Percentiles rank a stretch among this genome's conserved stretches.
Evolutionary conservation across 2,888 invertebrate species (phyloP).

Genomic region (Microplitis deprimator): DNA sequence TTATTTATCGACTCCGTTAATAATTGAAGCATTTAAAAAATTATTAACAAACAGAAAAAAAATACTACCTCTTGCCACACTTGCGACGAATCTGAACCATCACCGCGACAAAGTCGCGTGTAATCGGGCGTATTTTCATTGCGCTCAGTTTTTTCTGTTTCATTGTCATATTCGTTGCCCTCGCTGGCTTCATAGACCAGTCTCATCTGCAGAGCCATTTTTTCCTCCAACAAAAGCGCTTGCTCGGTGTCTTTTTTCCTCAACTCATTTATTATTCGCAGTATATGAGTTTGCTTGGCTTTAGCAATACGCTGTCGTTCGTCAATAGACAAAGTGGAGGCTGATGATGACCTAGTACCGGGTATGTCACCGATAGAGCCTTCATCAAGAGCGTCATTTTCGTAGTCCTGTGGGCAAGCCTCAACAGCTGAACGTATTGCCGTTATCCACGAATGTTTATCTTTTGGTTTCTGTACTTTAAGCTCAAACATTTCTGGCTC

Average conservation of each 20-base stretch:
- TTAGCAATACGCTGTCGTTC: constrained; percentile 84
- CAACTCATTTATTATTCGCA: constrained; percentile 88
- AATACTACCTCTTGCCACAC: constrained; percentile 85
- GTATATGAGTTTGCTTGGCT: constrained; percentile 84
- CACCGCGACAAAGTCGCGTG: constrained; percentile 81
- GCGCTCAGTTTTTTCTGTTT: constrained; percentile 58
- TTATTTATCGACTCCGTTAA: background rate
- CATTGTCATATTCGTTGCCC: constrained; percentile 65
- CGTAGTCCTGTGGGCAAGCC: constrained; percentile 87
- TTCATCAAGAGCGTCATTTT: constrained; percentile 74
- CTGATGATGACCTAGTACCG: constrained; percentile 63
- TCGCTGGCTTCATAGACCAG: constrained; percentile 79
- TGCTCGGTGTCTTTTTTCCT: constrained; percentile 91
- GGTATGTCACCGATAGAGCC: constrained; percentile 52
- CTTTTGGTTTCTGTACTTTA: constrained; percentile 88
- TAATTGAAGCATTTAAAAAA: constrained; percentile 5
- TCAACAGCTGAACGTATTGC: constrained; percentile 89
- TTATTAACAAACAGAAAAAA: background rate
- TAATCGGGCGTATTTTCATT: constrained; percentile 76
- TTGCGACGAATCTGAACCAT: constrained; percentile 83
- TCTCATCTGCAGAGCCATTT: constrained; percentile 87
- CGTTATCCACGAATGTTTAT: constrained; percentile 92
- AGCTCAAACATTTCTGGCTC: constrained; percentile 98
- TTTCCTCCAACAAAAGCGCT: constrained; percentile 88
- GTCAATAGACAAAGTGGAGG: constrained; percentile 75